A percentile compares a stretch with the other conserved stretches of the same genome.
Evolutionary conservation across 2,113 vertebrate species (phyloP).

Genomic region (Bungarus multicinctus): DNA sequence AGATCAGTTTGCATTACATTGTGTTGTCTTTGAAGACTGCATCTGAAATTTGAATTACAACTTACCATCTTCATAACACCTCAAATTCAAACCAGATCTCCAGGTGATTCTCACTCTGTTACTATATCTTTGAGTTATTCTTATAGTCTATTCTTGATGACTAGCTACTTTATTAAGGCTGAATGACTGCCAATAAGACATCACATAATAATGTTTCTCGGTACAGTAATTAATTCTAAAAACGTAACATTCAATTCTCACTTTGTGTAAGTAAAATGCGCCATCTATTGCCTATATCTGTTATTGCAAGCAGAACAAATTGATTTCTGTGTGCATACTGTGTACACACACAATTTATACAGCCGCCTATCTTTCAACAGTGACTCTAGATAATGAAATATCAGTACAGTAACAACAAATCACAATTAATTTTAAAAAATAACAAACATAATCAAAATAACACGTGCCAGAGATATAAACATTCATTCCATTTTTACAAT

Average conservation of each 20-base stretch:
- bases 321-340: background rate
- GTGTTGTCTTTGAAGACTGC: background rate
- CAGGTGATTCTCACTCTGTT: background rate
- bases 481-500: background rate
- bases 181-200: background rate
- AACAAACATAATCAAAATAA: background rate
- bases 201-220: background rate
- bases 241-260: accelerated
- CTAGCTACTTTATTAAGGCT: background rate
- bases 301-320: background rate
- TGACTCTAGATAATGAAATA: background rate
- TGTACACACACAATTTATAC: background rate
- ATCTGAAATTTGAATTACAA: background rate
- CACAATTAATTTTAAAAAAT: background rate
- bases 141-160: background rate
- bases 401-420: background rate
- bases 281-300: conserved; percentile 54
- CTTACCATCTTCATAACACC: background rate
- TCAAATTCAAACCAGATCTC: background rate
- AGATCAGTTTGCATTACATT: background rate
- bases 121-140: background rate
- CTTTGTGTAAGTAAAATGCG: conserved; percentile 22
- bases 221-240: background rate
- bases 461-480: background rate
- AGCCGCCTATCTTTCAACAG: background rate